These are phyloP conservation scores for Calidris pugnax DNA, from an alignment of 2,113 vertebrate species.

Conservation along the genomic window DNA sequence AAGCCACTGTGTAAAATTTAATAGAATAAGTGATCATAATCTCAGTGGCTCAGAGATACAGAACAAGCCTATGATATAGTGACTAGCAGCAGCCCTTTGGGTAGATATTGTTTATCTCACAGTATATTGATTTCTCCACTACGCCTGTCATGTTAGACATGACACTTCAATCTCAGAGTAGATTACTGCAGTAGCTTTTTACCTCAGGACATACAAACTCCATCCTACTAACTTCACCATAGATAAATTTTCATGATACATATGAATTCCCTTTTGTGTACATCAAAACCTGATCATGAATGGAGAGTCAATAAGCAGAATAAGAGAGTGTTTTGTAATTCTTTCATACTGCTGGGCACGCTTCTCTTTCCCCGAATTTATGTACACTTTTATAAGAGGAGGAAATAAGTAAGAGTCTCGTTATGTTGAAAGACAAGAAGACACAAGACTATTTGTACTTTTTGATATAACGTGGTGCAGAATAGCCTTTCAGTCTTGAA, in stretches of 20 bases:
- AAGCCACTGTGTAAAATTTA: neutral
- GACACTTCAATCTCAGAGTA: neutral
- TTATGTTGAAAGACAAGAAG: neutral
- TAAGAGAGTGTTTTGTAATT: neutral
- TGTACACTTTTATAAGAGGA: neutral
- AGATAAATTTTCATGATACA: neutral
- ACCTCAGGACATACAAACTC: neutral
- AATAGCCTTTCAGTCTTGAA: neutral
- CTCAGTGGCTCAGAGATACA: neutral
- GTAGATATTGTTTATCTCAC: neutral
- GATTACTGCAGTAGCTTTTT: neutral
- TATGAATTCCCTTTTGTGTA: neutral
- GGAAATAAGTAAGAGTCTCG: neutral
- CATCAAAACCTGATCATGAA: neutral
- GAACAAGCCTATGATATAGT: neutral
- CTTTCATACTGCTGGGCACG: neutral
- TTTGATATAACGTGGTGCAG: neutral
- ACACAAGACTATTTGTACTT: neutral
- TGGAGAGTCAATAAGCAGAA: neutral
- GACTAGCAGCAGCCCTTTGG: neutral
- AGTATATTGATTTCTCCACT: neutral
- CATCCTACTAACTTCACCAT: neutral
- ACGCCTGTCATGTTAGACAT: neutral
- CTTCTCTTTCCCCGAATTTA: neutral
- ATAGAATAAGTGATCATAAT: neutral